Evolutionary conservation across 2,888 invertebrate species (phyloP).

Genomic region (Eupithecia abbreviata): DNA sequence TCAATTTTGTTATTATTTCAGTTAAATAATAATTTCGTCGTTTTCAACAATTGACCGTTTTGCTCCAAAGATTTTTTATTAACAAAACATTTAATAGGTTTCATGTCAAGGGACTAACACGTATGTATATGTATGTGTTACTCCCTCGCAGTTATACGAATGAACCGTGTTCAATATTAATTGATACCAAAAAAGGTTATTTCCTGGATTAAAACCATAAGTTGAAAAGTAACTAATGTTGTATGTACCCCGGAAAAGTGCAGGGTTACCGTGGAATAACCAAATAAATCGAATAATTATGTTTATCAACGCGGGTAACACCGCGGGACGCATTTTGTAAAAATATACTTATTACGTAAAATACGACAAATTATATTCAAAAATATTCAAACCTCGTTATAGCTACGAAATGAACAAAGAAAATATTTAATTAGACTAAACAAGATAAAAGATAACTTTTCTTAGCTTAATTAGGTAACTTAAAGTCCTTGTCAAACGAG

Average conservation of each 20-base stretch:
- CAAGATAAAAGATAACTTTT: neutral
- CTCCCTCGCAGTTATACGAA: too few species aligned
- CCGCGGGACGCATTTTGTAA: neutral
- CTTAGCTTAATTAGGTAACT: conserved; percentile 8
- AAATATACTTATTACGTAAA: neutral
- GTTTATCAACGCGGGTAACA: neutral
- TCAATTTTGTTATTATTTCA: conserved; percentile 13
- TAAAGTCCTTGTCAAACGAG: conserved; percentile 12
- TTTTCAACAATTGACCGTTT: neutral
- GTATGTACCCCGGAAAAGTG: neutral
- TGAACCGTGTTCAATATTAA: too few species aligned
- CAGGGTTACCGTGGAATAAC: neutral
- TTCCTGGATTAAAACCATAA: neutral
- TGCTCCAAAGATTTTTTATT: too few species aligned
- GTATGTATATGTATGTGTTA: too few species aligned
- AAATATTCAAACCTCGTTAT: neutral
- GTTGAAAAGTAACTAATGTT: too few species aligned
- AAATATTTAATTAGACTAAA: neutral
- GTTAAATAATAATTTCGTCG: neutral
- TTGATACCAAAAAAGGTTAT: neutral
- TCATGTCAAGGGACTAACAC: too few species aligned
- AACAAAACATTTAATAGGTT: too few species aligned
- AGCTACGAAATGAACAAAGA: neutral
- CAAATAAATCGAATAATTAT: neutral
- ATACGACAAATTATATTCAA: neutral